Base-by-base conservation (phyloP, 1,140 invertebrate genomes). In the Listronotus bonariensis region DNA sequence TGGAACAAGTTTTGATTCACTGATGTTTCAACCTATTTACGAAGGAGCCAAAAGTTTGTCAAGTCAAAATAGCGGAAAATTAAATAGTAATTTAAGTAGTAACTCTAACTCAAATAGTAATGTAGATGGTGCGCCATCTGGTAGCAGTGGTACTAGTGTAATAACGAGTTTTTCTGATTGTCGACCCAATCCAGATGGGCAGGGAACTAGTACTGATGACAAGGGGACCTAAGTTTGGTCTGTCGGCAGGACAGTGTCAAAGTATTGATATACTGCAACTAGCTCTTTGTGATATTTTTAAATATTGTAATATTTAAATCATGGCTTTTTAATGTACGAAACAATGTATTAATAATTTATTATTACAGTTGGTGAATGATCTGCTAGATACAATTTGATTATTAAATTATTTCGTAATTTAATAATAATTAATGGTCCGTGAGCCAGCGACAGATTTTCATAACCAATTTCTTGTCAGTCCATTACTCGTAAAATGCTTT, bases 181-280 rank as follows among this genome's bases (percentile, higher is more conserved):
- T 59, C 59, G 73, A 55, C 59, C 64, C 10, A 69, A 70, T 18
- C 73, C 73, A 10, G 70, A 72, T 59, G 73, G 72, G n/a, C 64
- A 70, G 61, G 73, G 70, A 0, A 65, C 64, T 31, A 20, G 40
- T 56, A 36, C 17, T 4, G 67, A 71, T 48, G 59, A 68, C 3
- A 59, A 63, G 51, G 0, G 53, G 18, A n/a, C 41, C 6, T 36
- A 51, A 49, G 34, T 41, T 26, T 26, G 20, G 20, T 26, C 20
- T 26, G 2, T 26, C 5, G 2, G 1, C 5, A 26, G 20, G 2
- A 5, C 5, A 26, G 1, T 26, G 20, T 26, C 5, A 3, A 3
- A 26, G 20, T 26, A 26, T 26, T 26, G 5, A 26, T 5, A 26
- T 26, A 26, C 20, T 26, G 20, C 20, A 26, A 3, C 20, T 26